Evolutionary conservation across 2,797 vertebrate genomes (phyloP), one percentile per base, ranked within the genome.

Genomic region (Steatocranus sp.): DNA sequence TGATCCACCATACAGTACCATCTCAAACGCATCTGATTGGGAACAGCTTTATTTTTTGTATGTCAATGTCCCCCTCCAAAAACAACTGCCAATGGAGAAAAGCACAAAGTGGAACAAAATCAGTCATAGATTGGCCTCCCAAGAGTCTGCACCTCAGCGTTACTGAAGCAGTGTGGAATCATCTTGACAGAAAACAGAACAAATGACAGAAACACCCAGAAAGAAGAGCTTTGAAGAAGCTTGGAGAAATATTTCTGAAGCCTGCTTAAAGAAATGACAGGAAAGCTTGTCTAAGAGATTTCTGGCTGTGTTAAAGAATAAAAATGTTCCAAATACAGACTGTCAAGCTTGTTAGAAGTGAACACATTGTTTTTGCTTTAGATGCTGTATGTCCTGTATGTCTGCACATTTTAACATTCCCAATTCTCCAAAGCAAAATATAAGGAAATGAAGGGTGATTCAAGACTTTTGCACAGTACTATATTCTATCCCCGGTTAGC

Each of bases 51-150:
- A 38, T 0, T 63, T 61, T 61, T 63, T 36, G 34, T 36, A 36
- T 63, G 32, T 20, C 32, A 63, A 14, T 63, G 34, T 0, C 0
- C n/a, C 17, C 56, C 0, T 34, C 56, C n/a, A 61, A 63, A 63
- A 63, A 0, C 18, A 34, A 2, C 58, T 2, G 32, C n/a, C 1
- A 63, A 38, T 63, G 7, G 11, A 63, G 58, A 63, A 63, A 63
- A 63, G 0, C 3, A 61, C 32, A 61, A 34, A 61, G 32, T 20
- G 32, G 18, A 61, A 12, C 6, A 5, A 36, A 36, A 63, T 63
- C 18, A 5, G 32, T 63, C 32, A 36, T 0, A 0, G 0, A 63
- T 8, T 63, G 32, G 18, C 58, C 18, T 63, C 32, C 32, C 0
- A 18, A 63, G 32, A 63, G 18, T 30, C 32, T 36, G 18, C 30